Base-by-base conservation (phyloP, 2,113 vertebrate species). In the Melanocharis versteri region DNA sequence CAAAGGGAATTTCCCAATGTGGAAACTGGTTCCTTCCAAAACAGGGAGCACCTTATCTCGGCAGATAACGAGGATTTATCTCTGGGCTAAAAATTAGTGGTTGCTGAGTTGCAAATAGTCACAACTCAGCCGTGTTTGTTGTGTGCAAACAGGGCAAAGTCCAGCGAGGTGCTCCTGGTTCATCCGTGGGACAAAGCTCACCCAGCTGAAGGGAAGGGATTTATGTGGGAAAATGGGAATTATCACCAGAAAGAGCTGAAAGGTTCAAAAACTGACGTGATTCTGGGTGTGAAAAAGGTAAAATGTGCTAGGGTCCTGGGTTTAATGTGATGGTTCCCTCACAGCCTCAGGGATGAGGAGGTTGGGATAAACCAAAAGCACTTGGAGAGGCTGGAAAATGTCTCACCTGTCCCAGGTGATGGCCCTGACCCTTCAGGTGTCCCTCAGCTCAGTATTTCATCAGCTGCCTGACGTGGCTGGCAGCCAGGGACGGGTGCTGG, bases 91-190 rank as follows among this genome's bases (percentile, higher is more conserved):
- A 86, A 90, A 76, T 45, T 6, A 15, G 53, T 18, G 31, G 90
- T 92, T 94, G 94, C 94, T 93, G 45, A 42, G 92, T 48, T 93
- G 71, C 85, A 45, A 42, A 39, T 6, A 54, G 85, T 42, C 80
- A 40, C 71, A 83, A 40, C 75, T 86, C 7, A 2, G 45, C 48
- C 3, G 5, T 90, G 90, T 87, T 85, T 90, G 82, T 69, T 31
- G 1, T 79, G 35, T 27, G 71, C 92, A 96, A 94, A 88, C 88
- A 95, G 79, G 19, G 58, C 80, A 92, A 80, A 92, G 95, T 93
- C 88, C 86, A 42, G 9, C 0, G 1, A 31, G 44, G 65, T 64
- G 65, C 40, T 50, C 70, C 44, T 0, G 1, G 44, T 22, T 27
- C 42, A 3, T 37, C 69, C 4, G 0, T 4, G 13, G 79, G 57